These are phyloP conservation scores for Acrocera orbiculus DNA, from an alignment of 2,888 invertebrate genomes.

Conservation along the genomic window DNA sequence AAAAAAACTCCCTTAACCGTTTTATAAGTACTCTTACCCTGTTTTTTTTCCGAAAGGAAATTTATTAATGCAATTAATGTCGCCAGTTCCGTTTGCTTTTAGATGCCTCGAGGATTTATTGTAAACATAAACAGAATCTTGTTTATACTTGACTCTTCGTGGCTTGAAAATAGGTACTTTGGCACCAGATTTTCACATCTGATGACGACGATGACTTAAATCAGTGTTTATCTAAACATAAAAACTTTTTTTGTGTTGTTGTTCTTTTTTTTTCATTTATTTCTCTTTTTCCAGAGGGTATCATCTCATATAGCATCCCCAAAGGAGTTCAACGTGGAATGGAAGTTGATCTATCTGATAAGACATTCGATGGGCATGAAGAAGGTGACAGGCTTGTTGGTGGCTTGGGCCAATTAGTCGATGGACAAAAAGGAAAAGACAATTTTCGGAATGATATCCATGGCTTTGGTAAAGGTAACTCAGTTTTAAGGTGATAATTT, in stretches of 20 bases:
- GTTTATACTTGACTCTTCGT: not conserved
- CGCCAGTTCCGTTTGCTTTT: no score
- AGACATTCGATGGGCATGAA: conserved; percentile 58
- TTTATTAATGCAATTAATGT: no score
- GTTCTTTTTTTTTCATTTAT: not conserved
- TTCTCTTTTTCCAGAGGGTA: conserved; percentile 42
- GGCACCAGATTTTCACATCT: no score
- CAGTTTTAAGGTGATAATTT: no score
- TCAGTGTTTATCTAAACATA: no score
- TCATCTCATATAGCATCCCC: conserved; percentile 62
- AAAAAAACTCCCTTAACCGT: no score
- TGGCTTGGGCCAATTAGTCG: conserved; percentile 63
- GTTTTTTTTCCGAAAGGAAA: no score
- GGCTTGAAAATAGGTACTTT: no score
- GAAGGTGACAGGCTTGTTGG: conserved; percentile 43
- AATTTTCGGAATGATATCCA: conserved; percentile 51
- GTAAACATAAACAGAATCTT: not conserved
- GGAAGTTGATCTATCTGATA: conserved; percentile 60
- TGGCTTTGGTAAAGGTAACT: conserved; percentile 47
- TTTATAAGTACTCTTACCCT: no score
- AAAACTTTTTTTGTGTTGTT: conserved; percentile 3
- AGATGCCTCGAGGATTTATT: no score
- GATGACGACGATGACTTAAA: no score
- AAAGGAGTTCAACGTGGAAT: conserved; percentile 51
- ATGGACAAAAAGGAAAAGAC: conserved; percentile 55